Base-by-base conservation (phyloP, 2,888 invertebrate species). In the Torymus auratus region DNA sequence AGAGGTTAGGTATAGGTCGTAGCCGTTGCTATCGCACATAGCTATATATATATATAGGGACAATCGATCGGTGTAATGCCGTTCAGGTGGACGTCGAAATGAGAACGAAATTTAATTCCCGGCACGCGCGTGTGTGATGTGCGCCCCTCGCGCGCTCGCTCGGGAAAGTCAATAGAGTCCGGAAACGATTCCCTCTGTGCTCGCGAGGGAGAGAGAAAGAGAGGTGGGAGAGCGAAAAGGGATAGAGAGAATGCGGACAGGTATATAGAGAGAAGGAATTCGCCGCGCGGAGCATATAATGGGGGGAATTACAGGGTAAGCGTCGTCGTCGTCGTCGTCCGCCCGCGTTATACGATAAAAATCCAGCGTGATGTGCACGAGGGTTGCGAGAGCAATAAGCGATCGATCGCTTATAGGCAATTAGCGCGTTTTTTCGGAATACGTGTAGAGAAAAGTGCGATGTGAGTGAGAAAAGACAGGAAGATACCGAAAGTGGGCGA, bases 351-450 rank as follows among this genome's bases (percentile, higher is more conserved):
- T 20, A 1, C 20, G 20, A 20, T 20, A 20, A 20, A 20, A 28
- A 28, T 28, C 28, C 5, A 28, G 28, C 28, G 28, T 28, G 28
- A 41, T 41, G 50, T 2, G 53, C n/a, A n/a, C n/a, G n/a, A 20
- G 61, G n/a, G 50, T 20, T 28, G 28, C n/a, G n/a, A n/a, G 71
- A 14, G 55, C 17, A 23, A n/a, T n/a, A n/a, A 60, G 7, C 28
- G 28, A 83, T 78, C 75, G 76, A 81, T 81, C 80, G 69, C 80
- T 28, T 77, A 81, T 81, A 60, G 50, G 62, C 62, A 72, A 81
- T 81, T 81, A 81, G 62, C 67, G 56, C 68, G 28, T 7, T 28
- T 56, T 73, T 79, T 73, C 12, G 53, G 53, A 12, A 15, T 13
- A n/a, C n/a, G n/a, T 11, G 28, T 14, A 17, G 5, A 15, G n/a